phyloP scores from a whole-genome alignment of 2,797 vertebrate genomes.

The Petrocephalus sullivani region DNA sequence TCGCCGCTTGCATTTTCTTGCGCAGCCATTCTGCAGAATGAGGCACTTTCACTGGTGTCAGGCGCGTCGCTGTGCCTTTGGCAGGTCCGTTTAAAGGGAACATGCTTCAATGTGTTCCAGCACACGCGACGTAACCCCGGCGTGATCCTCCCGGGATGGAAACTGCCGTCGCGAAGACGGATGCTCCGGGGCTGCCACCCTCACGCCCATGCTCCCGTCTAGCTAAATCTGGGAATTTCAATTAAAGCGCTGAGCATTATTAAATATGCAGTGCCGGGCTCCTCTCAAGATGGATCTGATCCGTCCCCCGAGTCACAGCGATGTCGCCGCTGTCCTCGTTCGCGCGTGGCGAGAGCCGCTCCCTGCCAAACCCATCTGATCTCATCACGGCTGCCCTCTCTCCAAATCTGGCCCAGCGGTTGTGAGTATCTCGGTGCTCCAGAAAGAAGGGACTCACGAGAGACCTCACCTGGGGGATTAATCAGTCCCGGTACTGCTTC shows the following conservation, averaged over 20 bases:
- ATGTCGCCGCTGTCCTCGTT: background rate
- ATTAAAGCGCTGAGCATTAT: background rate
- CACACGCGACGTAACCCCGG: background rate
- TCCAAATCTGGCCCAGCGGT: background rate
- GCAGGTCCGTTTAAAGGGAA: background rate
- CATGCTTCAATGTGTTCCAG: background rate
- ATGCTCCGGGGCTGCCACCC: background rate
- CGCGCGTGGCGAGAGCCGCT: background rate
- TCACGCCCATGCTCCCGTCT: background rate
- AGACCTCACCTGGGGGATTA: conserved; percentile 50
- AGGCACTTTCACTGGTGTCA: background rate
- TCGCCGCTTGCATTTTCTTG: background rate
- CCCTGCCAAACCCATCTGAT: background rate
- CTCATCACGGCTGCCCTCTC: background rate
- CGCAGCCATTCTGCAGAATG: background rate
- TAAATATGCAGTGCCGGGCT: background rate
- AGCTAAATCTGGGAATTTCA: conserved; percentile 12
- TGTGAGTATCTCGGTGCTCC: conserved; percentile 45
- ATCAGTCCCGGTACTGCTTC: conserved; percentile 34
- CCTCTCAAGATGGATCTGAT: background rate
- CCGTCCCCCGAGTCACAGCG: background rate
- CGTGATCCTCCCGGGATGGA: background rate
- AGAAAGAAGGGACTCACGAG: conserved; percentile 63
- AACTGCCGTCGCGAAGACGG: background rate
- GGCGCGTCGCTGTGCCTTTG: background rate